A percentile compares a stretch with the other conserved stretches of the same genome.
Evolutionary conservation across 64 coral and sea anemone species (phyloP).

Genomic region (Pocillopora verrucosa): DNA sequence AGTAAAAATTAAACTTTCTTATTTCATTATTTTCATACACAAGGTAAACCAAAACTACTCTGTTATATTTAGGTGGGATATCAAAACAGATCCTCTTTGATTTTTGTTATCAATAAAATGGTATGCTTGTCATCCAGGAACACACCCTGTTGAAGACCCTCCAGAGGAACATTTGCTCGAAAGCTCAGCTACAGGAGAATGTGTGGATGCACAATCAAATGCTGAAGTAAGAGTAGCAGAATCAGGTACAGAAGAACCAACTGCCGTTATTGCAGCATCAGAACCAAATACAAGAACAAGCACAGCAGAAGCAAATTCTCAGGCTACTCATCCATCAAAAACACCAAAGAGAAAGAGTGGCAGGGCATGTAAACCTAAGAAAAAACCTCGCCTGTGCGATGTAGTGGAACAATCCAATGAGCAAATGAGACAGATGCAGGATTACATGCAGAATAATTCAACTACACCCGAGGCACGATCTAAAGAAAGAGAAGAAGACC

Average conservation of each 20-base stretch:
- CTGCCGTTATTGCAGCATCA: neutral
- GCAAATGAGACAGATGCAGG: slow-evolving; percentile 46
- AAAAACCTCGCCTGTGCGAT: slow-evolving; percentile 47
- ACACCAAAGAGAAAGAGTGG: slow-evolving; percentile 52
- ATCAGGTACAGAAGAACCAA: slow-evolving; percentile 2
- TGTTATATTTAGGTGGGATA: too few relatives aligned
- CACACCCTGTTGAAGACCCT: too few relatives aligned
- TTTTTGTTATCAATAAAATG: too few relatives aligned
- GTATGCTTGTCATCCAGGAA: too few relatives aligned
- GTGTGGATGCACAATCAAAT: slow-evolving; percentile 25
- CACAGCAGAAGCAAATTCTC: neutral
- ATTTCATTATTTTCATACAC: too few relatives aligned
- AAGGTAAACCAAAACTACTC: too few relatives aligned
- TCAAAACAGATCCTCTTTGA: too few relatives aligned
- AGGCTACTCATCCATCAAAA: slow-evolving; percentile 19
- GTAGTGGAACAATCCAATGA: slow-evolving; percentile 61
- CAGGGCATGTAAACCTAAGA: slow-evolving; percentile 25
- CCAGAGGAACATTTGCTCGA: neutral
- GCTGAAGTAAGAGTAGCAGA: slow-evolving; percentile 12
- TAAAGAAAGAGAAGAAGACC: slow-evolving; percentile 50
- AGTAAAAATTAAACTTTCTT: too few relatives aligned
- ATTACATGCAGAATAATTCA: neutral
- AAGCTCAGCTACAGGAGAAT: slow-evolving; percentile 22
- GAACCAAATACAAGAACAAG: slow-evolving; percentile 14
- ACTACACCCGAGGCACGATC: neutral